These are phyloP conservation scores for Crossocerus cetratus DNA, from an alignment of 2,888 invertebrate genomes.

Conservation along the genomic window DNA sequence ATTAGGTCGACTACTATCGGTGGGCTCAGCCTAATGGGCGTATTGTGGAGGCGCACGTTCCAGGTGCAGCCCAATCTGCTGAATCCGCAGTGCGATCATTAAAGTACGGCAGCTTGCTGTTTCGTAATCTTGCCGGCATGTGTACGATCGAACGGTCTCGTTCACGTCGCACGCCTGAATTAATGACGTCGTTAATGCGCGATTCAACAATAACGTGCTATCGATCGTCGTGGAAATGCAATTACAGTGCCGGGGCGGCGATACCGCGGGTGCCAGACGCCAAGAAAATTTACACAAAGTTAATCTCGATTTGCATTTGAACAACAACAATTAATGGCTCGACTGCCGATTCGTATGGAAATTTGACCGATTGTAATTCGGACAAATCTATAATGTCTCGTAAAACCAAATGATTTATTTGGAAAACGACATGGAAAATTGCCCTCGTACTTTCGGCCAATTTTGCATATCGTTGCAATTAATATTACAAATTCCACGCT, in stretches of 20 bases:
- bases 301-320: too few relatives aligned
- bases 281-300: constrained; percentile 15
- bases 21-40: too few relatives aligned
- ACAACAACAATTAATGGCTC: too few relatives aligned
- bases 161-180: constrained; percentile 39
- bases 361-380: too few relatives aligned
- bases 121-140: constrained; percentile 38
- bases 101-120: constrained; percentile 12
- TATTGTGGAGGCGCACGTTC: background rate
- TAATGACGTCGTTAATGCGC: constrained; percentile 50
- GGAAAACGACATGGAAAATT: too few relatives aligned
- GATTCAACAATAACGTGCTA: constrained; percentile 47
- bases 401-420: too few relatives aligned
- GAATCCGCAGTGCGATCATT: constrained; percentile 25
- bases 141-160: constrained; percentile 26
- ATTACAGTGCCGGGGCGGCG: constrained; percentile 29
- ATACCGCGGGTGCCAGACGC: constrained; percentile 15
- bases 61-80: background rate
- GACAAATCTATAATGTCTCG: too few relatives aligned
- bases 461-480: too few relatives aligned
- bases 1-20: too few relatives aligned
- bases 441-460: too few relatives aligned
- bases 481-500: too few relatives aligned
- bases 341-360: too few relatives aligned
- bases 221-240: constrained; percentile 41